Percentiles rank a stretch among this genome's conserved stretches.
Evolutionary conservation across 2,113 vertebrate species (phyloP).

Genomic region (Corythoichthys haematopterus): DNA sequence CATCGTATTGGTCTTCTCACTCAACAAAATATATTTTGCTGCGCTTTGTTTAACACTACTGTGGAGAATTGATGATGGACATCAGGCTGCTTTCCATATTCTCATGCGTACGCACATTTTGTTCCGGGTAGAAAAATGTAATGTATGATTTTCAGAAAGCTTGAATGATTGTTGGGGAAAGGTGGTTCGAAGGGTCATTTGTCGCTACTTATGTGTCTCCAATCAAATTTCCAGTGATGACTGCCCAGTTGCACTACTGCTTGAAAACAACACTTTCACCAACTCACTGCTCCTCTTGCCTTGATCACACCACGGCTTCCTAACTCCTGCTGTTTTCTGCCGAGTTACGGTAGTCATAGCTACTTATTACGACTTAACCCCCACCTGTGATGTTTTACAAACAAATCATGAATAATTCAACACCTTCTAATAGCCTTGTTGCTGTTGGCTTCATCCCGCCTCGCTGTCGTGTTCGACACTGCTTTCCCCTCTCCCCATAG

Average conservation of each 20-base stretch:
- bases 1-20: constrained; percentile 16
- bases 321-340: constrained; percentile 16
- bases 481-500: not conserved
- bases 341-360: constrained; percentile 24
- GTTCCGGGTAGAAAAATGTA: not conserved
- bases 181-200: too few species aligned
- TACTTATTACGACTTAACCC: constrained; percentile 33
- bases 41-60: constrained; percentile 12
- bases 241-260: not conserved
- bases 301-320: constrained; percentile 9
- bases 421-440: constrained; percentile 39
- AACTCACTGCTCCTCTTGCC: not conserved
- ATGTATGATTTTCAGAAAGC: not conserved
- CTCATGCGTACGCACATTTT: constrained; percentile 8
- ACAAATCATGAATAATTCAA: constrained; percentile 60
- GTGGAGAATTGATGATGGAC: constrained; percentile 16
- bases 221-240: constrained; percentile 16
- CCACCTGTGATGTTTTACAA: constrained; percentile 61
- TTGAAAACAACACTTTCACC: not conserved
- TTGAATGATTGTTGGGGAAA: not conserved
- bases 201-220: not conserved
- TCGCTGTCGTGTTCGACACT: constrained; percentile 13
- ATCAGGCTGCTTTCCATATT: constrained; percentile 11
- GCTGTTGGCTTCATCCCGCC: constrained; percentile 30
- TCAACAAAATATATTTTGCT: constrained; percentile 9